Base-by-base conservation (phyloP, 2,888 invertebrate genomes). In the Drosophila pegasa region DNA sequence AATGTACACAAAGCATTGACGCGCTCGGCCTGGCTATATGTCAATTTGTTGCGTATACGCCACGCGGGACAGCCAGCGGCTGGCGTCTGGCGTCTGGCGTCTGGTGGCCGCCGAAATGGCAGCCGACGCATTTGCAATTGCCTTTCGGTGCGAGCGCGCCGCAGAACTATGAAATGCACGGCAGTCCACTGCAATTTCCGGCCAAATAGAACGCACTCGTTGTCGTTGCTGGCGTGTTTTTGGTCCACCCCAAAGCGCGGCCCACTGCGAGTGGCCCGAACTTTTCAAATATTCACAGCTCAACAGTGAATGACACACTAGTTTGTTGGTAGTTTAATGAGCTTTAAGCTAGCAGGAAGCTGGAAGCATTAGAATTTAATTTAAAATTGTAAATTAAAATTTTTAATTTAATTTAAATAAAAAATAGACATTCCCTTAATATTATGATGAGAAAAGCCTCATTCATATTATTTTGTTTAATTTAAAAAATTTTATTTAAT, bases 21-120 rank as follows among this genome's bases (percentile, higher is more conserved):
- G 31, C n/a, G 37, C 18, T 10, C 6, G 48, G 20, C 16, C 38
- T 45, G 27, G 45, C 50, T 55, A 66, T 70, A 74, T 66, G 70
- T 70, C 74, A 74, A 75, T 70, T 74, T 74, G 70, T 75, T 74
- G 75, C 75, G 75, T 74, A 74, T 75, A 75, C 74, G 75, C 61
- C 70, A 35, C 70, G 29, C 71, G 75, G 60, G 58, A 60, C 40
- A 47, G 59, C 38, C 40, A 37, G 54, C 16, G 38, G 58, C 63
- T 7, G 18, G 47, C 40, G 18, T 40, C 25, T 27, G 10, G 27
- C 27, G 40, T 40, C n/a, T 20, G 18, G 52, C 38, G 18, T 56
- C 35, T 25, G 9, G 33, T 33, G 43, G 51, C 12, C 38, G 31
- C 31, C 48, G n/a, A 14, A 20, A 35, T 65, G 51, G 61, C 51